Evolutionary conservation across 2,888 invertebrate genomes (phyloP).

Genomic region (Torymus texanus): DNA sequence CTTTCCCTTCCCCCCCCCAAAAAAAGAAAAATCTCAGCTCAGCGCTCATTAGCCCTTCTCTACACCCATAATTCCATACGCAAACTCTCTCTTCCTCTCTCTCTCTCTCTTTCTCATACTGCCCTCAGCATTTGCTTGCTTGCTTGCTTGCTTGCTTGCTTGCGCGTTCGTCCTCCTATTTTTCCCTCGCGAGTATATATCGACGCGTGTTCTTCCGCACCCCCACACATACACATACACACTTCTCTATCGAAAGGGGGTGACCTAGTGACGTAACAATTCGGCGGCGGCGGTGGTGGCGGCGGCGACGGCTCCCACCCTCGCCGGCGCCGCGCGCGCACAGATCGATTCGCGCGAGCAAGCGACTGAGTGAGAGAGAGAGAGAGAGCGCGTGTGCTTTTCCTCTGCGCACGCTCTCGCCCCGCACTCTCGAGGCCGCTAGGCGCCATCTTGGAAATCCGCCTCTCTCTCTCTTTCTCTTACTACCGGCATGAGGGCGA

Average conservation of each 20-base stretch:
- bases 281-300: background rate
- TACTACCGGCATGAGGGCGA: background rate
- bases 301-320: conserved; percentile 6
- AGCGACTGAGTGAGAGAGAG: conserved; percentile 16
- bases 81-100: background rate
- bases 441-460: conserved; percentile 48
- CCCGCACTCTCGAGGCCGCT: conserved; percentile 37
- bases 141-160: no score
- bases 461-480: conserved; percentile 8
- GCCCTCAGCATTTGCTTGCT: no score
- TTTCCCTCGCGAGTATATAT: conserved; percentile 8
- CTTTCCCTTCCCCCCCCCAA: background rate
- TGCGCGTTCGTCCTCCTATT: no score
- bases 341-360: conserved; percentile 50
- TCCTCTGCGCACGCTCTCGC: conserved; percentile 19
- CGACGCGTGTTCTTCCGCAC: background rate
- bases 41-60: no score
- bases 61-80: background rate
- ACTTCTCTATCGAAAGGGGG: conserved; percentile 47
- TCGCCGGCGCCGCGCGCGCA: conserved; percentile 14
- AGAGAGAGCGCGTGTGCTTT: conserved; percentile 4
- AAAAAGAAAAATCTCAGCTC: background rate
- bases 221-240: background rate
- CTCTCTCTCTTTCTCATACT: background rate
- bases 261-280: conserved; percentile 59